A percentile compares a stretch with the other conserved stretches of the same genome.
Conservation (phyloP, 53 echinoderm and acorn worm species). For the Glandiceps talaboti region DNA sequence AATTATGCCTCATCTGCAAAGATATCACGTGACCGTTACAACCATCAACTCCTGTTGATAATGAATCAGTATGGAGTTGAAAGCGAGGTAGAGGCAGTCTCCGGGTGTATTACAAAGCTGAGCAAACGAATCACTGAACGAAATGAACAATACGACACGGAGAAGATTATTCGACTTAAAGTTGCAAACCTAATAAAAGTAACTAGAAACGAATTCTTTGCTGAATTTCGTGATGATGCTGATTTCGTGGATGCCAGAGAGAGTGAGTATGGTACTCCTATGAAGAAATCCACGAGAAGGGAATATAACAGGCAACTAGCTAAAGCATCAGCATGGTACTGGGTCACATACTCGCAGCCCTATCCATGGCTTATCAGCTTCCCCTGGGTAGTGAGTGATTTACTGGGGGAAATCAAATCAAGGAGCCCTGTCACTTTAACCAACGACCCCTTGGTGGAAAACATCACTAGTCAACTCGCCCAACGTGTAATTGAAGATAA, state of each 20-base stretch:
- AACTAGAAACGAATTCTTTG: neutral
- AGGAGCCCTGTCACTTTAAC: neutral
- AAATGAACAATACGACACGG: constrained; percentile 7
- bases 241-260: neutral
- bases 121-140: constrained; percentile 6
- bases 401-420: neutral
- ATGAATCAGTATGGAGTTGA: constrained; percentile 12
- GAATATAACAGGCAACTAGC: neutral
- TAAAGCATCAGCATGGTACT: constrained; percentile 6
- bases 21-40: constrained; percentile 2
- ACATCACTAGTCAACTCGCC: neutral
- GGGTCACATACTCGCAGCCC: neutral
- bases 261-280: too few species aligned
- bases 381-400: constrained; percentile 12
- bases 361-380: neutral
- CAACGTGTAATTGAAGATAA: neutral
- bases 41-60: constrained; percentile 1
- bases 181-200: neutral
- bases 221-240: neutral
- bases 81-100: constrained; percentile 4
- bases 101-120: constrained; percentile 3
- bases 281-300: too few species aligned
- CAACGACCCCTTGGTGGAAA: neutral
- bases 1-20: neutral
- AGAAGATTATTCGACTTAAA: neutral